Conservation (phyloP, 2,888 invertebrate genomes). For the Tholera decimalis region DNA sequence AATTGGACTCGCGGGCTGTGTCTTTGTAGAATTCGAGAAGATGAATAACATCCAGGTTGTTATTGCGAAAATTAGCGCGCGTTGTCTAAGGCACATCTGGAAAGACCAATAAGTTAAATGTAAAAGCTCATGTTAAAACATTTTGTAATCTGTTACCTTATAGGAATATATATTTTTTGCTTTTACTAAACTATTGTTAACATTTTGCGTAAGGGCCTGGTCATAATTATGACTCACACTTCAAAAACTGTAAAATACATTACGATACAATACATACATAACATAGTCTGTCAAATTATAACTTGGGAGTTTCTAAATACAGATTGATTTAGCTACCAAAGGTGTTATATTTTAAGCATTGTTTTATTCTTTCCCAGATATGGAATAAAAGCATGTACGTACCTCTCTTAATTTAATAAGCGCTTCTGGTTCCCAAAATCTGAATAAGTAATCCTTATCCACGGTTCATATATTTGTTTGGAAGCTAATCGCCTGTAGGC, state of each 20-base stretch:
- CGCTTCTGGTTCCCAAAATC: neutral
- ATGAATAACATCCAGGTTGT: slow-evolving; percentile 72
- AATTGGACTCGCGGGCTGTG: slow-evolving; percentile 78
- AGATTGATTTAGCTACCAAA: too few species aligned
- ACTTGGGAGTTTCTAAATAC: too few species aligned
- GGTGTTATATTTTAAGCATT: too few species aligned
- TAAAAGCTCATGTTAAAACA: neutral
- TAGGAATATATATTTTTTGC: neutral
- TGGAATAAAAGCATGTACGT: too few species aligned
- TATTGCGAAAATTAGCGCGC: slow-evolving; percentile 66
- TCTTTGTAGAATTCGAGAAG: slow-evolving; percentile 68
- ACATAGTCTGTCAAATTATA: too few species aligned
- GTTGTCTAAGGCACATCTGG: slow-evolving; percentile 80
- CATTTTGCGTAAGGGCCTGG: neutral
- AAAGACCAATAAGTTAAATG: slow-evolving; percentile 60
- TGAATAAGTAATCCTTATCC: neutral
- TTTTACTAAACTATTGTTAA: too few species aligned
- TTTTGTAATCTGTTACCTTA: neutral
- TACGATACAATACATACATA: too few species aligned
- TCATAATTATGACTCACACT: neutral
- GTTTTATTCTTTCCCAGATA: too few species aligned
- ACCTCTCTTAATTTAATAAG: slow-evolving; percentile 15
- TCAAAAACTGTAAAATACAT: too few species aligned
- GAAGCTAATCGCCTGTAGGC: too few species aligned
- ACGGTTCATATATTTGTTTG: neutral